Conservation (phyloP, 1,140 invertebrate genomes). For the Homarus americanus region DNA sequence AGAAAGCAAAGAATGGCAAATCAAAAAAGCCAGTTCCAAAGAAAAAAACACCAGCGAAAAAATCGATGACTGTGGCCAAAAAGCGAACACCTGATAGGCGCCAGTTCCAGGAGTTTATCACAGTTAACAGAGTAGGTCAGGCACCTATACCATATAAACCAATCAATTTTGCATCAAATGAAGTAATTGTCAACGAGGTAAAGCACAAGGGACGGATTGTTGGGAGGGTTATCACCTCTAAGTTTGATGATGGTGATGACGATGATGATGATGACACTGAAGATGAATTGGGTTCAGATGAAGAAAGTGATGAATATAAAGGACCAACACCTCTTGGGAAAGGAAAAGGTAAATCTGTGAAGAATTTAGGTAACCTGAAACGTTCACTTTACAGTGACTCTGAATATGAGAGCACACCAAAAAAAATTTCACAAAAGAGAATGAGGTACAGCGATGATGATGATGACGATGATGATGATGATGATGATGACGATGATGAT, state of each 20-base stretch:
- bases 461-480: constrained; percentile 25
- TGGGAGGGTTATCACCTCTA: constrained; percentile 50
- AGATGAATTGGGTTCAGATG: not conserved
- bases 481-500: constrained; percentile 22
- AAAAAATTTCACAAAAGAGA: constrained; percentile 39
- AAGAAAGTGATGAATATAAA: constrained; percentile 33
- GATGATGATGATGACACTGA: constrained; percentile 60
- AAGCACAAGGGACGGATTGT: constrained; percentile 55
- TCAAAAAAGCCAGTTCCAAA: constrained; percentile 3
- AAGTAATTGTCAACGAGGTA: constrained; percentile 52
- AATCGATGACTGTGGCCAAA: constrained; percentile 5
- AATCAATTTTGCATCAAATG: constrained; percentile 31
- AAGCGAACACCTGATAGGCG: constrained; percentile 36
- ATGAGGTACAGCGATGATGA: constrained; percentile 44
- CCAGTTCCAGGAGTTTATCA: constrained; percentile 55
- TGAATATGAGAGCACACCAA: constrained; percentile 5
- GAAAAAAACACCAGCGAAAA: constrained; percentile 39
- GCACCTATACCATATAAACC: constrained; percentile 57
- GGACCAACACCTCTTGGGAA: not conserved
- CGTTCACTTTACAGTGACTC: constrained; percentile 39
- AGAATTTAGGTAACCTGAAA: not conserved
- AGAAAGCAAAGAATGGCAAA: constrained; percentile 19
- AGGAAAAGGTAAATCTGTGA: constrained; percentile 24
- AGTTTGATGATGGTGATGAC: constrained; percentile 28
- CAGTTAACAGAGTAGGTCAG: constrained; percentile 43